Evolutionary conservation across 2,797 vertebrate species (phyloP).

Genomic region (Coregonus sp.): DNA sequence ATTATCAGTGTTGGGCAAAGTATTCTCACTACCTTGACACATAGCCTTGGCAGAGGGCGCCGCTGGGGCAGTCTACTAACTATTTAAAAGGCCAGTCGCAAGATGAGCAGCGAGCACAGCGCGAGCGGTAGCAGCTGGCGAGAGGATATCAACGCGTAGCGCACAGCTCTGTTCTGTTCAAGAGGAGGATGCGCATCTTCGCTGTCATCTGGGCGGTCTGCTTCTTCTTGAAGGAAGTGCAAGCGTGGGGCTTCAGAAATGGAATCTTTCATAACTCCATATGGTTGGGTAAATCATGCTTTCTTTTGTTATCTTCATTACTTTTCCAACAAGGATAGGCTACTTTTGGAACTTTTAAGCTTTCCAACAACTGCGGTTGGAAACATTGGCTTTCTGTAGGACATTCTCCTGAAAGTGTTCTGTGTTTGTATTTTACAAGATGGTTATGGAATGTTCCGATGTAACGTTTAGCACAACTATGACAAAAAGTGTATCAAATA

Average conservation of each 20-base stretch:
- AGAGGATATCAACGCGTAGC: neutral
- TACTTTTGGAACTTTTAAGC: neutral
- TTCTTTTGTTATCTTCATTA: neutral
- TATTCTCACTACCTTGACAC: neutral
- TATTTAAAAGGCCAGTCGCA: neutral
- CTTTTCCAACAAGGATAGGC: no score
- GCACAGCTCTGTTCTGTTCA: slow-evolving; percentile 32
- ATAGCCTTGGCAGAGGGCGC: neutral
- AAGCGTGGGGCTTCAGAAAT: slow-evolving; percentile 86
- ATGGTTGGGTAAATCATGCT: slow-evolving; percentile 87
- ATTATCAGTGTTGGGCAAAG: neutral
- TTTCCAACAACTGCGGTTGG: neutral
- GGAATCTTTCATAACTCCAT: slow-evolving; percentile 96
- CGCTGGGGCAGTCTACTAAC: neutral
- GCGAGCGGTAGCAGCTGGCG: neutral
- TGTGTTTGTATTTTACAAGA: neutral
- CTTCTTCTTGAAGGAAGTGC: slow-evolving; percentile 78
- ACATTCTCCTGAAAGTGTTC: neutral
- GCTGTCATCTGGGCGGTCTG: slow-evolving; percentile 69
- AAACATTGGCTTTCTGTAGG: neutral
- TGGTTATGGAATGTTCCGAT: neutral
- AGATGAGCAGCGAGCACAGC: neutral
- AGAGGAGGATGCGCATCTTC: slow-evolving; percentile 67
- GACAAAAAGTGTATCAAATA: neutral
- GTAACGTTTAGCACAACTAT: no score